Percentiles rank a stretch among this genome's conserved stretches.
These are phyloP conservation scores for Noctua pronuba DNA, from an alignment of 2,888 invertebrate genomes.

Conservation along the genomic window DNA sequence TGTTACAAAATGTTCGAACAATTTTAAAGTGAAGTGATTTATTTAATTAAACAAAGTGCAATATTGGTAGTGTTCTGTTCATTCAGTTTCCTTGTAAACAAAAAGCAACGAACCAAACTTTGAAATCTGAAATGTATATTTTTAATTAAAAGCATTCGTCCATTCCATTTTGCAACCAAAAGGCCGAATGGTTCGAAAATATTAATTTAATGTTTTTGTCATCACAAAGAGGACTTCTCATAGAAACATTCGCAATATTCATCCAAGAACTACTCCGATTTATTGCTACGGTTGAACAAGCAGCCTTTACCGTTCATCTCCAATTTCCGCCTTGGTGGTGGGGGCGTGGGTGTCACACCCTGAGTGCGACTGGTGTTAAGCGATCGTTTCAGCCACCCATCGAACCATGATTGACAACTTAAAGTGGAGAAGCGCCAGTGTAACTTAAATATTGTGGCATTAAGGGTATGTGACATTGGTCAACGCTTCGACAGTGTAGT, in stretches of 20 bases:
- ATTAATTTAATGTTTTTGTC: neutral
- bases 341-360: slow-evolving; percentile 6
- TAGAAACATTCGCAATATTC: neutral
- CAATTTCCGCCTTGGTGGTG: slow-evolving; percentile 4
- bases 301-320: neutral
- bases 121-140: neutral
- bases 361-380: neutral
- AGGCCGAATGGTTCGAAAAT: neutral
- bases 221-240: neutral
- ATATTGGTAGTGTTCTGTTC: neutral
- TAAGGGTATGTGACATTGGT: slow-evolving; percentile 16
- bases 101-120: neutral
- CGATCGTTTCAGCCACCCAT: slow-evolving; percentile 12
- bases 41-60: neutral
- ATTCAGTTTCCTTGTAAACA: neutral
- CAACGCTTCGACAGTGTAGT: neutral
- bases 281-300: neutral
- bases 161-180: neutral
- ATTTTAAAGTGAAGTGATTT: neutral
- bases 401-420: slow-evolving; percentile 1
- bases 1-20: neutral
- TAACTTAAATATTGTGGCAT: slow-evolving; percentile 3
- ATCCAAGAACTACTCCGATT: neutral
- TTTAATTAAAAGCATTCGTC: neutral
- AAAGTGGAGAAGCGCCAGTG: slow-evolving; percentile 10